Evolutionary conservation across 2,113 vertebrate species (phyloP).

Genomic region (Murina feae): DNA sequence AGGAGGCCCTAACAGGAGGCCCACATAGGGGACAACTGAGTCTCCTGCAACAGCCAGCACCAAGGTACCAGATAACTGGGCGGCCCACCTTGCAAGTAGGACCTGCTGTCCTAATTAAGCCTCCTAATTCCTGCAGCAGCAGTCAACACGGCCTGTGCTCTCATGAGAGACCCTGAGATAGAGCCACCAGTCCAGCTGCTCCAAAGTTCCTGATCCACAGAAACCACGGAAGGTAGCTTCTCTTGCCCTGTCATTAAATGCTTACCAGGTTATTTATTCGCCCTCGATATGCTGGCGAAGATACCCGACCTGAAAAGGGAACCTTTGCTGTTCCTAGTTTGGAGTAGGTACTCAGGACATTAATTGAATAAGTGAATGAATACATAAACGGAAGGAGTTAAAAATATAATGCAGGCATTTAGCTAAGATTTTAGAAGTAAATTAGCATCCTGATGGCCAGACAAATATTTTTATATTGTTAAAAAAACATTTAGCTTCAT

Average conservation of each 20-base stretch:
- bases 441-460: neutral
- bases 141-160: too few species aligned
- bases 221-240: neutral
- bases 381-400: neutral
- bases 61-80: neutral
- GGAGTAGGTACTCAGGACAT: neutral
- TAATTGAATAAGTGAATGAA: neutral
- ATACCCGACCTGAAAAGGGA: neutral
- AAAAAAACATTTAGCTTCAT: neutral
- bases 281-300: neutral
- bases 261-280: neutral
- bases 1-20: neutral
- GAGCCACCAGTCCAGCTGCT: neutral
- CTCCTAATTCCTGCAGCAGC: neutral
- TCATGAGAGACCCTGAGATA: neutral
- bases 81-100: neutral
- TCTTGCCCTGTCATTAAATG: neutral
- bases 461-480: conserved; percentile 9
- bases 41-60: neutral
- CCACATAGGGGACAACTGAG: neutral
- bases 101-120: neutral
- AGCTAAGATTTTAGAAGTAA: neutral
- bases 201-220: neutral
- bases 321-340: neutral
- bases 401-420: neutral